Conservation (phyloP, 1,140 invertebrate species). For the Drosophila ananassae region DNA sequence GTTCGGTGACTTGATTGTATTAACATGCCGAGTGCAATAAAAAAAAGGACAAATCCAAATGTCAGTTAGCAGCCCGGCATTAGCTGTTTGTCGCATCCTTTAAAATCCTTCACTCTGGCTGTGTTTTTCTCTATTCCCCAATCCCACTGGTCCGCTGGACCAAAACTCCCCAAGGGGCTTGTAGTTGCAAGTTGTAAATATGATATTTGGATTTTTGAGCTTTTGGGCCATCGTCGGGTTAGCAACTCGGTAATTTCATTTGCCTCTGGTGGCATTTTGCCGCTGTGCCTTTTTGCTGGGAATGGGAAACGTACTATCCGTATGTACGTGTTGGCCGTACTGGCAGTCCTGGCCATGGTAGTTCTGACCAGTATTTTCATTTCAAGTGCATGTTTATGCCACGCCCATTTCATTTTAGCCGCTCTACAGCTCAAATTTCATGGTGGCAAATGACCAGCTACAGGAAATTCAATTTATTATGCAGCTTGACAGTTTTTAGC, state of each 20-base stretch:
- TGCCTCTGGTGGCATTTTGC: constrained; percentile 71
- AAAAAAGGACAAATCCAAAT: constrained; percentile 55
- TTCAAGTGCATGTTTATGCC: constrained; percentile 62
- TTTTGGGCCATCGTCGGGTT: constrained; percentile 39
- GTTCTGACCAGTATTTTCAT: constrained; percentile 43
- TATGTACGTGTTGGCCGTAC: constrained; percentile 61
- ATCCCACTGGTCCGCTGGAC: neutral
- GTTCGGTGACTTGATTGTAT: constrained; percentile 31
- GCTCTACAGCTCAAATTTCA: constrained; percentile 47
- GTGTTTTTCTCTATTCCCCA: constrained; percentile 27
- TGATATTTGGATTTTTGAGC: constrained; percentile 78
- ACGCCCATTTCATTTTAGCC: constrained; percentile 32
- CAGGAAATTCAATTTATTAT: constrained; percentile 82
- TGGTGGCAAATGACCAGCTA: constrained; percentile 73
- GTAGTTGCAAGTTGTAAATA: constrained; percentile 73
- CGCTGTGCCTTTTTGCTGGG: constrained; percentile 39
- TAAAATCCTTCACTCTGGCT: constrained; percentile 29
- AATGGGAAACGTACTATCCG: constrained; percentile 6
- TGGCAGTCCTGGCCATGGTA: constrained; percentile 11
- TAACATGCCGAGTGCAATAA: constrained; percentile 22
- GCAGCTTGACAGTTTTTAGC: constrained; percentile 74
- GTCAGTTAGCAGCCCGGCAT: constrained; percentile 65
- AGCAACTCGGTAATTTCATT: constrained; percentile 69
- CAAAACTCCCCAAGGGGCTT: constrained; percentile 29
- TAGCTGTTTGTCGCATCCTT: constrained; percentile 41